Conservation (phyloP, 1,140 invertebrate species). For the Melipona quadrifasciata region DNA sequence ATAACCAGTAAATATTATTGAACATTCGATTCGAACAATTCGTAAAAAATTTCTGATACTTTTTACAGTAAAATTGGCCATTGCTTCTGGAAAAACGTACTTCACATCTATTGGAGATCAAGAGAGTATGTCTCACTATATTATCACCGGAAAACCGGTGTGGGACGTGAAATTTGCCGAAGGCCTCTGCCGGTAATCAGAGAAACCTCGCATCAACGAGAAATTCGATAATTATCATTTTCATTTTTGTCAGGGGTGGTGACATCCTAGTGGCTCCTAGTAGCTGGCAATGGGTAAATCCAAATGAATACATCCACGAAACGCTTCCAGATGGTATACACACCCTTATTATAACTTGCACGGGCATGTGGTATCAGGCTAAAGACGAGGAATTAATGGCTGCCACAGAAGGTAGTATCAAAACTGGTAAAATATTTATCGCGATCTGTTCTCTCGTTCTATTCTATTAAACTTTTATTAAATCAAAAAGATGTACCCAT, state of each 20-base stretch:
- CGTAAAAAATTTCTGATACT: too few species aligned
- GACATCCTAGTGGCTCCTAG: conserved; percentile 78
- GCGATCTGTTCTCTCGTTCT: not conserved
- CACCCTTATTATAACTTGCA: conserved; percentile 71
- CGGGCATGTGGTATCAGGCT: conserved; percentile 69
- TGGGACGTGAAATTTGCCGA: conserved; percentile 83
- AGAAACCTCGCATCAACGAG: not conserved
- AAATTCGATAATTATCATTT: not conserved
- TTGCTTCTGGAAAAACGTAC: conserved; percentile 83
- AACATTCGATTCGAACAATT: not conserved
- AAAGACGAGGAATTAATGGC: conserved; percentile 32
- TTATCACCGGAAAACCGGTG: conserved; percentile 84
- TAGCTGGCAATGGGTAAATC: conserved; percentile 78
- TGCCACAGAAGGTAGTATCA: conserved; percentile 18
- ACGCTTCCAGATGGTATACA: conserved; percentile 74
- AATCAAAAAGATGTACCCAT: not conserved
- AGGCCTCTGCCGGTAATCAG: conserved; percentile 73
- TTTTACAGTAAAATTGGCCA: conserved; percentile 84
- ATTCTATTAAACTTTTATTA: not conserved
- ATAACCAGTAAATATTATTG: not conserved
- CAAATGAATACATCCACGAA: conserved; percentile 76
- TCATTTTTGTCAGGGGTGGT: conserved; percentile 70
- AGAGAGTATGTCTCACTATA: conserved; percentile 81
- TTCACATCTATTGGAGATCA: conserved; percentile 84
- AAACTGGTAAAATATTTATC: not conserved